Conservation (phyloP, 1,140 invertebrate genomes). For the Tribolium madens region DNA sequence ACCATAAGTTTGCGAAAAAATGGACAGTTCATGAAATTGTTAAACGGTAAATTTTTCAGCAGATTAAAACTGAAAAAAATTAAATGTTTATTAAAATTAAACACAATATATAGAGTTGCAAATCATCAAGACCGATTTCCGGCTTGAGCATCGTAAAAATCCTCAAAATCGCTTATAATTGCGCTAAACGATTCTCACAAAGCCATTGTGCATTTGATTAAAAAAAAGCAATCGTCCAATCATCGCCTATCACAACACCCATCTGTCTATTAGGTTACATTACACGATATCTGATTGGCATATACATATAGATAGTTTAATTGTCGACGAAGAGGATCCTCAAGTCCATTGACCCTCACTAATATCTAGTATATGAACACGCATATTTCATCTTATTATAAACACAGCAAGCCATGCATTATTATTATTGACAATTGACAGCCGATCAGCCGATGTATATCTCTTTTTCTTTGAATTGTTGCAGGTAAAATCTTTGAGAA, state of each 20-base stretch:
- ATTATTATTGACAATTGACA: constrained; percentile 32
- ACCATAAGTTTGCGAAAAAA: too few relatives aligned
- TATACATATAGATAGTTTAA: constrained; percentile 32
- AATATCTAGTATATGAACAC: constrained; percentile 41
- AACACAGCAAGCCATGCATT: constrained; percentile 24
- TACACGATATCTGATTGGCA: constrained; percentile 25
- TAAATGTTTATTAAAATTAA: too few relatives aligned
- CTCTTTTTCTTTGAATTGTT: constrained; percentile 59
- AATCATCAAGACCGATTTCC: too few relatives aligned
- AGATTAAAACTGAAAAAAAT: too few relatives aligned
- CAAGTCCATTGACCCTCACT: neutral
- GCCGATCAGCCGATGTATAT: constrained; percentile 16
- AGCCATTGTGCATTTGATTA: neutral
- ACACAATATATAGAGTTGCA: too few relatives aligned
- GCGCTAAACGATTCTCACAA: neutral
- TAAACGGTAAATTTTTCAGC: too few relatives aligned
- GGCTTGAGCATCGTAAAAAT: too few relatives aligned
- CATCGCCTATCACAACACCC: neutral
- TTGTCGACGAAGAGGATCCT: neutral
- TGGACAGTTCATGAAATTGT: too few relatives aligned
- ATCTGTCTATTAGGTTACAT: constrained; percentile 39
- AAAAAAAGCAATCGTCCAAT: neutral
- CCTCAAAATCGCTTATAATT: too few relatives aligned
- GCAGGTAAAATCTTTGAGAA: constrained; percentile 65
- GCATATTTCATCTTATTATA: constrained; percentile 40